Evolutionary conservation across 2,888 invertebrate genomes (phyloP), one percentile per base, ranked within the genome.

Genomic region (Parnassius orleans): DNA sequence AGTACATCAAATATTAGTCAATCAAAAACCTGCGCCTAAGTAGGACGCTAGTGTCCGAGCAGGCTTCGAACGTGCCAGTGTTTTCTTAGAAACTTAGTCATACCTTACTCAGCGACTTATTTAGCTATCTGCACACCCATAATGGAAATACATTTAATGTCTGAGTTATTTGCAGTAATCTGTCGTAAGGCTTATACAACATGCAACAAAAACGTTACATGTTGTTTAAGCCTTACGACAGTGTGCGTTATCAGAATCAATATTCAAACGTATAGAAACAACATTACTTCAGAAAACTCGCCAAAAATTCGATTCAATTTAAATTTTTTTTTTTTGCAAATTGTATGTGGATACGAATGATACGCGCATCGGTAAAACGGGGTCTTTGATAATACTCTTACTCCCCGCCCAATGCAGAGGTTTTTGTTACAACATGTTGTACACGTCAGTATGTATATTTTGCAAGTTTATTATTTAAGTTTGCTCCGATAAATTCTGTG

Each of bases 61-160:
- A 57, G 56, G 63, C 24, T 73, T 79, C 79, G 76, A 53, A 58
- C 48, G 67, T 80, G 80, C 77, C 71, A 69, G 72, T 72, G 67
- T 74, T 72, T 79, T 80, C 81, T 74, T 19, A 72, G 81, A 83
- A 81, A 68, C 70, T 70, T 71, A 75, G 73, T 69, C 72, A 74
- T 69, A 69, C 66, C 61, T 61, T 53, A 41, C 46, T 10, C 52
- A 56, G 52, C 47, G 54, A 61, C 56, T 66, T 61, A 64, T 53
- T 59, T 59, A 63, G 59, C 59, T 59, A 56, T 58, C 44, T n/a
- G 48, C 24, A 47, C 51, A 47, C 57, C 51, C 50, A 58, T 58
- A 41, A 51, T 41, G 10, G n/a, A 24, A 50, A 50, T 12, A 50
- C 33, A 55, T 48, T 47, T 24, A 50, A 41, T 57, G 14, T 14